Conservation (phyloP, 2,797 vertebrate species). For the Gouania willdenowi region DNA sequence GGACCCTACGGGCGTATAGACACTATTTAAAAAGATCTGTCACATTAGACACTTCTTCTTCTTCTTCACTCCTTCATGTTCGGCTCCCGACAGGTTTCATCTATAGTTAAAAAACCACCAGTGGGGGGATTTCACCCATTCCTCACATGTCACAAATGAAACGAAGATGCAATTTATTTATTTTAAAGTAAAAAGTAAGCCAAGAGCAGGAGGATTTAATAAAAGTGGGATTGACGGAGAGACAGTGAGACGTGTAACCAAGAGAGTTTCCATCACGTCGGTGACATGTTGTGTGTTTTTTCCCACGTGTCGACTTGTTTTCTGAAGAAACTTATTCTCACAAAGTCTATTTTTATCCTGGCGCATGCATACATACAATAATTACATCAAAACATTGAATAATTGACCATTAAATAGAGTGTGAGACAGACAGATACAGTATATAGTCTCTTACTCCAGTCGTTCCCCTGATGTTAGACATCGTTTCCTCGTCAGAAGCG, state of each 20-base stretch:
- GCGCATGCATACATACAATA: no score
- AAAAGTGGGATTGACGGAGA: constrained; percentile 39
- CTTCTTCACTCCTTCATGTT: constrained; percentile 44
- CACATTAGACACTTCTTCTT: no score
- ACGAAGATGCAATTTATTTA: constrained; percentile 52
- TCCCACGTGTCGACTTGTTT: constrained; percentile 1
- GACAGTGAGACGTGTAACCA: constrained; percentile 40
- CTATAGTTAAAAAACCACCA: constrained; percentile 44
- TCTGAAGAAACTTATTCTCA: constrained; percentile 1
- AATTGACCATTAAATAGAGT: no score
- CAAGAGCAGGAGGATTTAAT: constrained; percentile 51
- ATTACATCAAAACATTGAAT: no score
- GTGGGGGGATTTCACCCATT: constrained; percentile 38
- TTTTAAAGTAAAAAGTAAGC: constrained; percentile 59
- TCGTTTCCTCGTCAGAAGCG: constrained; percentile 22
- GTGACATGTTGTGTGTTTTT: constrained; percentile 46
- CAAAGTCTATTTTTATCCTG: no score
- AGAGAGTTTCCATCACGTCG: constrained; percentile 42
- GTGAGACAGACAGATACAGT: no score
- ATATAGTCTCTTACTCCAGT: no score
- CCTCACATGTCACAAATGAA: constrained; percentile 50
- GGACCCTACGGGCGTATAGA: constrained; percentile 27
- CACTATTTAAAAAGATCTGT: constrained; percentile 21
- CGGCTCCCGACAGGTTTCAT: constrained; percentile 35
- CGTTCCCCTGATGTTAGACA: constrained; percentile 27